Conservation (phyloP, 2,797 vertebrate genomes). For the Anisognathus igniventris region DNA sequence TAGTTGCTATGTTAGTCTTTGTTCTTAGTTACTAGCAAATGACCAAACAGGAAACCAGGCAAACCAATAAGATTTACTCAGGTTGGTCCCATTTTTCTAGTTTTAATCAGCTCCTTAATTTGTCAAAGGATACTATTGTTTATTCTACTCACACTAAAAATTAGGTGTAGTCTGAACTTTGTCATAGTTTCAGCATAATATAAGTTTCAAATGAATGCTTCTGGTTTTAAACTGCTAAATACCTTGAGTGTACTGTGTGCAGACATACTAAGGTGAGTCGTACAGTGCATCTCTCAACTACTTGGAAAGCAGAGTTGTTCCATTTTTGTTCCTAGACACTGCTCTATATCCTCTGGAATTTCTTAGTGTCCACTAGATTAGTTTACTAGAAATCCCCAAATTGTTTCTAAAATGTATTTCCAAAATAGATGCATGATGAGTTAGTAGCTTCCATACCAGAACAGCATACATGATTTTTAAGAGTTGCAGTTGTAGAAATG, state of each 20-base stretch:
- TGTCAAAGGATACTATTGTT: neutral
- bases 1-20: neutral
- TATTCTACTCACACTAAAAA: neutral
- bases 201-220: neutral
- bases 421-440: neutral
- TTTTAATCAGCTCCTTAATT: neutral
- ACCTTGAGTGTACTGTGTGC: neutral
- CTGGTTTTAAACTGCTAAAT: neutral
- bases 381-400: neutral
- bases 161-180: neutral
- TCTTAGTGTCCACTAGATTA: neutral
- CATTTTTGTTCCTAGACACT: neutral
- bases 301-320: neutral
- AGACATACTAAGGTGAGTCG: neutral
- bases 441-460: neutral
- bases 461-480: neutral
- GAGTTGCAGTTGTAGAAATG: neutral
- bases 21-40: neutral
- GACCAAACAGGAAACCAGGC: neutral
- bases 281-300: neutral
- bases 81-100: neutral
- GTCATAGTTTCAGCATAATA: neutral
- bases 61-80: neutral
- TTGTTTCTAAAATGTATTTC: neutral
- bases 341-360: neutral